Evolutionary conservation across 2,113 vertebrate species (phyloP), one percentile per base, ranked within the genome.

Genomic region (Megalops atlanticus): DNA sequence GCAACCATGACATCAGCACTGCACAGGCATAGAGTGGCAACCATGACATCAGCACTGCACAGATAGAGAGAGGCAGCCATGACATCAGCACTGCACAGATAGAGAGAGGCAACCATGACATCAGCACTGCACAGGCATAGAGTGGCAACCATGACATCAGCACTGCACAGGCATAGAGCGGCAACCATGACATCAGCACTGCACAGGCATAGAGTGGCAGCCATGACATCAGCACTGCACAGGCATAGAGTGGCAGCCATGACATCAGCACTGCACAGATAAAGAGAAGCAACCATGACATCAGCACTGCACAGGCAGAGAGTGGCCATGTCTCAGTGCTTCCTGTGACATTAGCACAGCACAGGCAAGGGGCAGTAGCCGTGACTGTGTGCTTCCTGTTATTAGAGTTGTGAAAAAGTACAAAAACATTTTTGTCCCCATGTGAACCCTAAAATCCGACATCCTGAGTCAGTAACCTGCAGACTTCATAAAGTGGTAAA

Each of bases 401-500:
- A 31, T 27, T 24, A 64, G 12, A 64, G 58, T 31, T 31, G n/a
- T 64, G 24, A 27, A 12, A 58, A 58, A 7, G 31, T 64, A 64
- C 11, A 31, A n/a, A 64, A 24, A 31, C 31, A 2, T n/a, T 64
- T 1, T 4, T 27, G 8, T 7, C 27, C 8, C n/a, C 52, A 18
- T n/a, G 52, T n/a, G 52, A 58, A 58, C 2, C 2, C 3, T 6
- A 4, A 18, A 58, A 3, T 64, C 35, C 38, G 4, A 71, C 80
- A 80, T 64, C 40, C 74, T 79, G n/a, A n/a, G 80, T 83, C 49
- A 12, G 76, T 70, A 81, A 84, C 79, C 77, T 84, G 54, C 86
- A 83, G 84, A 85, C 83, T 89, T 89, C 87, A 89, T 91, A 88
- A 90, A 85, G 75, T 76, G 70, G 84, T 83, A 87, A 87, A 89